These are phyloP conservation scores for Rhopalosiphum nymphaeae DNA, from an alignment of 2,888 invertebrate species.

Conservation along the genomic window DNA sequence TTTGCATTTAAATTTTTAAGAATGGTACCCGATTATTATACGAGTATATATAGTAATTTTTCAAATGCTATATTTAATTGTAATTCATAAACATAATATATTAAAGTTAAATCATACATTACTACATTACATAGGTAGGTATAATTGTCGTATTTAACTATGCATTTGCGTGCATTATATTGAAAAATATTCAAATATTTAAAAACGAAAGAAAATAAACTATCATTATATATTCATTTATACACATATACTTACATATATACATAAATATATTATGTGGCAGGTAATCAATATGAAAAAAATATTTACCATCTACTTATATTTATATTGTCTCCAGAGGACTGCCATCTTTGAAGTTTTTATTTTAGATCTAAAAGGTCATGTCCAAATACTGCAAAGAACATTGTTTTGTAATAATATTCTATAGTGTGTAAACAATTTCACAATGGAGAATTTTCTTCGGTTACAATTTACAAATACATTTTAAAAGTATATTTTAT, in stretches of 20 bases:
- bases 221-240: not conserved
- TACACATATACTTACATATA: not conserved
- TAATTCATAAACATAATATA: not conserved
- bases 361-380: not conserved
- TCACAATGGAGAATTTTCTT: not conserved
- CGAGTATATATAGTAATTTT: not conserved
- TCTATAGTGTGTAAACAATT: not conserved
- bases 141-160: no score
- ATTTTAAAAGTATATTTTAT: no score
- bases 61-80: not conserved
- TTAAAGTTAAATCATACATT: not conserved
- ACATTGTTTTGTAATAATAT: not conserved
- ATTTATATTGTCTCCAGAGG: constrained; percentile 5
- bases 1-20: not conserved
- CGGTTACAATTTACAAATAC: not conserved
- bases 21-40: not conserved
- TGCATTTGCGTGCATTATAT: no score
- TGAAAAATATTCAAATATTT: no score
- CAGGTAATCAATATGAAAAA: not conserved
- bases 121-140: no score
- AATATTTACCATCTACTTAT: not conserved
- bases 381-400: no score
- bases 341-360: not conserved
- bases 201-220: no score
- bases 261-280: not conserved